phyloP scores from a whole-genome alignment of 2,797 vertebrate genomes.

The Coluber constrictor region DNA sequence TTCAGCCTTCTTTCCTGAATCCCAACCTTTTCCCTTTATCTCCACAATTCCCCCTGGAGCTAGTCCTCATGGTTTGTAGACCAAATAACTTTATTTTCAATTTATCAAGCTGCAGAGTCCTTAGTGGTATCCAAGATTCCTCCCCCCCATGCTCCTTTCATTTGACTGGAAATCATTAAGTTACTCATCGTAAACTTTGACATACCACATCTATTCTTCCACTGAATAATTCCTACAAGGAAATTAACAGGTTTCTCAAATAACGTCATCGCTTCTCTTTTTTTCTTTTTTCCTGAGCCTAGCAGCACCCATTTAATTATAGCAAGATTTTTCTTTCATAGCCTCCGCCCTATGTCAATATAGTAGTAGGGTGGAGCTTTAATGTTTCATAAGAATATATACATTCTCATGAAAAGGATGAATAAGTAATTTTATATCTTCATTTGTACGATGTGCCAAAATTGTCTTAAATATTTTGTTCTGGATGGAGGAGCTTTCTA shows the following conservation, averaged over 20 bases:
- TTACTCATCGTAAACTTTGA: slow-evolving; percentile 32
- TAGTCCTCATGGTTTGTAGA: not conserved
- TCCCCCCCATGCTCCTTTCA: not conserved
- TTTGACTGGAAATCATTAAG: slow-evolving; percentile 16
- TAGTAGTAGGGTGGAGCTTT: slow-evolving; percentile 50
- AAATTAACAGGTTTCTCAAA: slow-evolving; percentile 50
- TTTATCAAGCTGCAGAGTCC: not conserved
- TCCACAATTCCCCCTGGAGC: not conserved
- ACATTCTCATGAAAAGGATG: slow-evolving; percentile 69
- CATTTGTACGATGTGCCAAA: slow-evolving; percentile 68
- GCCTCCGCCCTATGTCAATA: not conserved
- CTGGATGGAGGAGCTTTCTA: slow-evolving; percentile 70
- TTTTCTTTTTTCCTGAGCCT: not conserved
- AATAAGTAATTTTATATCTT: slow-evolving; percentile 72
- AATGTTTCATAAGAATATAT: slow-evolving; percentile 69
- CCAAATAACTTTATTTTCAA: not conserved
- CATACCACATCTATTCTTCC: slow-evolving; percentile 18
- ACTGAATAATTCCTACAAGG: slow-evolving; percentile 55
- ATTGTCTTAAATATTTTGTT: slow-evolving; percentile 75
- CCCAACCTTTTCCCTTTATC: not conserved
- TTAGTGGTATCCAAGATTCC: accelerated
- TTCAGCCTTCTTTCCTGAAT: not conserved
- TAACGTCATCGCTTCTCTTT: slow-evolving; percentile 31
- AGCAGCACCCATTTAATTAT: slow-evolving; percentile 42
- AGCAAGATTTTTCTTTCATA: slow-evolving; percentile 39